A percentile compares a stretch with the other conserved stretches of the same genome.
These are phyloP conservation scores for Vulpes ferrilata DNA, from an alignment of 2,113 vertebrate species.

Conservation along the genomic window DNA sequence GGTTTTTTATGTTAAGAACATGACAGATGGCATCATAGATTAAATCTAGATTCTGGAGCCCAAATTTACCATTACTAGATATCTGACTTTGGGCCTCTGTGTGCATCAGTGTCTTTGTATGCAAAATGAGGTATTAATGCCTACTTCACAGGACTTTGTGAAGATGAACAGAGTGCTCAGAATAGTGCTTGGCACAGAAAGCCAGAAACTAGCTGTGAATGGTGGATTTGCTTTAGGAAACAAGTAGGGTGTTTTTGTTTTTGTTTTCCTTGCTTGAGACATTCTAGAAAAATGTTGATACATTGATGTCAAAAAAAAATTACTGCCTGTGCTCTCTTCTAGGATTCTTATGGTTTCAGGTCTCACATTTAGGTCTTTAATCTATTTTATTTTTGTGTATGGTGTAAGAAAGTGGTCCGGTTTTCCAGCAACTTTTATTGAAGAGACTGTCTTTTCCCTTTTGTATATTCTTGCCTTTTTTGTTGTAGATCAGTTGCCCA, in stretches of 20 bases:
- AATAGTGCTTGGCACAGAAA: not conserved
- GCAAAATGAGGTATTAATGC: not conserved
- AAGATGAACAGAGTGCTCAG: not conserved
- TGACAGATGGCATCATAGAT: not conserved
- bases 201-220: not conserved
- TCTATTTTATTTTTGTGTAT: not conserved
- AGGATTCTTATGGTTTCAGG: not conserved
- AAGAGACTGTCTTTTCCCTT: not conserved
- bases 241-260: not conserved
- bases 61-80: not conserved
- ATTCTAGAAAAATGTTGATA: not conserved
- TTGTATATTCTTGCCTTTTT: not conserved
- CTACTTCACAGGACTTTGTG: not conserved
- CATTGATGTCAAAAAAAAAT: not conserved
- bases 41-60: not conserved
- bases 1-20: not conserved
- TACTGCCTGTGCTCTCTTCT: not conserved
- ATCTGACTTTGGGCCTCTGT: not conserved
- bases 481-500: not conserved
- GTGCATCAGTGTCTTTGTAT: not conserved
- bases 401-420: not conserved
- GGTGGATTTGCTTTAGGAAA: not conserved
- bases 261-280: not conserved
- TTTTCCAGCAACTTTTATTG: not conserved
- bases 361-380: not conserved